phyloP scores from a whole-genome alignment of 2,113 vertebrate genomes.

The Leucopsar rothschildi region DNA sequence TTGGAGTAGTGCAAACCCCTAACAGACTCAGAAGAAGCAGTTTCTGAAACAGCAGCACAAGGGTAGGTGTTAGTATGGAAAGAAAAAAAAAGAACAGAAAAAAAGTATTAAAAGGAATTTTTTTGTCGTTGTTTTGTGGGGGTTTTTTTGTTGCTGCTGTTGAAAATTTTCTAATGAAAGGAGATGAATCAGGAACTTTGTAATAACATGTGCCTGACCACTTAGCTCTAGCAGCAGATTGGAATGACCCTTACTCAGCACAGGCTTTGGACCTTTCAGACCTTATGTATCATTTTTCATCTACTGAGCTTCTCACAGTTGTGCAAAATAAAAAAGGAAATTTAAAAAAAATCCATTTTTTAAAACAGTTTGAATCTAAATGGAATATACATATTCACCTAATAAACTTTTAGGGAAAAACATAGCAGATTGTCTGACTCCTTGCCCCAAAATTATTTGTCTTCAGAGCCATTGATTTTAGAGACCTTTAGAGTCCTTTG shows the following conservation, averaged over 20 bases:
- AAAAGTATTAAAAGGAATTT: not conserved
- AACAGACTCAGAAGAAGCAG: not conserved
- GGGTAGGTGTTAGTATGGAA: not conserved
- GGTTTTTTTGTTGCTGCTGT: not conserved
- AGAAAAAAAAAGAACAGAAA: not conserved
- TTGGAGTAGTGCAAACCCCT: not conserved
- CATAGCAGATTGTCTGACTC: not conserved
- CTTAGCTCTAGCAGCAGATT: slow-evolving; percentile 17
- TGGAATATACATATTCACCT: not conserved
- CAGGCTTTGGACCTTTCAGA: slow-evolving; percentile 31
- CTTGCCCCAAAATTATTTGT: not conserved
- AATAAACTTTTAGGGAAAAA: not conserved
- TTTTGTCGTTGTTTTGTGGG: not conserved
- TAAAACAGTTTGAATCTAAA: not conserved
- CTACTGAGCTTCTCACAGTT: not conserved
- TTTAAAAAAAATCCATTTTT: not conserved
- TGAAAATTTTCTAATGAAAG: slow-evolving; percentile 39
- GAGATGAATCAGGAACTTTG: slow-evolving; percentile 36
- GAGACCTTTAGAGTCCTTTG: not conserved
- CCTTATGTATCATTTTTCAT: slow-evolving; percentile 30
- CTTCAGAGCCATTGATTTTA: slow-evolving; percentile 31
- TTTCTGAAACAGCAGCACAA: not conserved
- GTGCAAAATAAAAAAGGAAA: not conserved
- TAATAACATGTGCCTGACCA: not conserved
- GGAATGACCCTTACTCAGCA: slow-evolving; percentile 27